Conservation (phyloP, 2,888 invertebrate species). For the Onchidella celtica region DNA sequence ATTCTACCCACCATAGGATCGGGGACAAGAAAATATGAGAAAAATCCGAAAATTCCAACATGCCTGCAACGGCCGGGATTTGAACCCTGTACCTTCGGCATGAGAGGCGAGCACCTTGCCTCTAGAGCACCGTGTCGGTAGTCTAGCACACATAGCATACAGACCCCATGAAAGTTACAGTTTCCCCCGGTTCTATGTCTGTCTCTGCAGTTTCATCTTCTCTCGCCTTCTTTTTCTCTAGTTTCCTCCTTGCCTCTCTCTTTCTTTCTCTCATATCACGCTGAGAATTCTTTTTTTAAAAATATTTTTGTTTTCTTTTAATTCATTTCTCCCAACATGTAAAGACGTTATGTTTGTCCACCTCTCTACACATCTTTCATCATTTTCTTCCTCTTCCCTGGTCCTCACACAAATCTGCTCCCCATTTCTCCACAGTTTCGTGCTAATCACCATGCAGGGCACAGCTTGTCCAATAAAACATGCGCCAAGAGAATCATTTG, state of each 20-base stretch:
- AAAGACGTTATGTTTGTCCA: background rate
- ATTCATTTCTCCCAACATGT: background rate
- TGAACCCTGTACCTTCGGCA: too few species aligned
- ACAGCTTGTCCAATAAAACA: background rate
- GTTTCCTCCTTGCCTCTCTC: constrained; percentile 2
- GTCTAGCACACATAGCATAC: too few species aligned
- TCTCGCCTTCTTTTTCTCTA: background rate
- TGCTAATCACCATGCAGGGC: background rate
- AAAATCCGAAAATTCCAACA: too few species aligned
- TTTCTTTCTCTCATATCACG: constrained; percentile 21
- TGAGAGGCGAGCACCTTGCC: too few species aligned
- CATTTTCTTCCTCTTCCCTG: background rate
- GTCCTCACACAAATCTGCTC: background rate
- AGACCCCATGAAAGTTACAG: too few species aligned
- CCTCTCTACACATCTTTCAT: background rate
- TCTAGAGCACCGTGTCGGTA: too few species aligned
- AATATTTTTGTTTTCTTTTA: too few species aligned
- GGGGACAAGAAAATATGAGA: too few species aligned
- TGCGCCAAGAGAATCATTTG: background rate
- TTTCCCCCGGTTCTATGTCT: too few species aligned
- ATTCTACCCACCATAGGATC: too few species aligned
- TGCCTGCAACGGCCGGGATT: too few species aligned
- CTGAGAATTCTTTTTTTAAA: too few species aligned
- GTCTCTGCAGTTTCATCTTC: background rate
- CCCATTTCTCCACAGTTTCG: background rate